phyloP scores from a whole-genome alignment of 2,113 vertebrate species.

The Vimba vimba region DNA sequence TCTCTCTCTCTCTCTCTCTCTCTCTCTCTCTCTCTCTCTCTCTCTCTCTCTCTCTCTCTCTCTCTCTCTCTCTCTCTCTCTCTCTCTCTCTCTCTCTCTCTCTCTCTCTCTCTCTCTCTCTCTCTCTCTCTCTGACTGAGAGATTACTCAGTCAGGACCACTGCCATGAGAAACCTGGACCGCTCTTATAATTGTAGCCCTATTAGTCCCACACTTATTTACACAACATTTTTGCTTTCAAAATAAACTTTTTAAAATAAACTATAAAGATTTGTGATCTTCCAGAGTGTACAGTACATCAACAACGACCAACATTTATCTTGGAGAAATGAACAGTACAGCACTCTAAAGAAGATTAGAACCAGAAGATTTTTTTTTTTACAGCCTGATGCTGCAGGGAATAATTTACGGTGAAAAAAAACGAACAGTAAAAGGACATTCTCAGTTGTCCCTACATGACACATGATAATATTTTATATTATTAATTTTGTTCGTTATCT shows the following conservation, averaged over 20 bases:
- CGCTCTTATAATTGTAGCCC: not conserved
- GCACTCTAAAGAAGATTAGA: not conserved
- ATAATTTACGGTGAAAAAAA: not conserved
- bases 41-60: not conserved
- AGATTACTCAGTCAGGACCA: constrained; percentile 7
- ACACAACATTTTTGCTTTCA: not conserved
- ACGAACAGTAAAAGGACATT: not conserved
- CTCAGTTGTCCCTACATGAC: not conserved
- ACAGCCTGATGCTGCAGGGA: not conserved
- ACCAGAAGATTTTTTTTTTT: not conserved
- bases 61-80: not conserved
- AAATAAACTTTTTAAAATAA: not conserved
- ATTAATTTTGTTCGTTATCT: too few relatives aligned
- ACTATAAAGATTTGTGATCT: not conserved
- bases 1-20: not conserved
- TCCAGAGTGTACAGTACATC: not conserved
- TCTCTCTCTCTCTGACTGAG: not conserved
- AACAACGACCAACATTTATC: not conserved
- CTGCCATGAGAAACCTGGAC: constrained; percentile 14
- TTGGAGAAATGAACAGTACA: not conserved
- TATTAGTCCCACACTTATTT: not conserved
- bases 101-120: too few relatives aligned
- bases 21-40: not conserved
- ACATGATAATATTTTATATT: too few relatives aligned
- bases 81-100: not conserved